Evolutionary conservation across 2,797 vertebrate species (phyloP).

Genomic region (Malurus leucopterus): DNA sequence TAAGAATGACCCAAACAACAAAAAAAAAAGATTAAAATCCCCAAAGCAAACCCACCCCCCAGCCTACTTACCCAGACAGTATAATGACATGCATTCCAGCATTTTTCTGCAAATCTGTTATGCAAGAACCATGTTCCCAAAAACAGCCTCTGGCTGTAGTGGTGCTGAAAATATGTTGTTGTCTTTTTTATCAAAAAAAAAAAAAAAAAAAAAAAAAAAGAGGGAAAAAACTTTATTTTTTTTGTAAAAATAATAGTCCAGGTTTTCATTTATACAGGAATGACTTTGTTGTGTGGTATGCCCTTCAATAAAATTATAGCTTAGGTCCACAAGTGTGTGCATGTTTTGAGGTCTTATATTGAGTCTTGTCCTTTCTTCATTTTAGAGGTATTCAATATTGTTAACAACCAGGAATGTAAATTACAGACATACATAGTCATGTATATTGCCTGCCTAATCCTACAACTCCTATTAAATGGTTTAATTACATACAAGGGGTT

Average conservation of each 20-base stretch:
- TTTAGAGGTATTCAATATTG: conserved; percentile 20
- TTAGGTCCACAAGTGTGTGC: conserved; percentile 23
- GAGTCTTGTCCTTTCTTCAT: conserved; percentile 32
- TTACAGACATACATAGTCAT: not conserved
- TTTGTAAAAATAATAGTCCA: conserved; percentile 58
- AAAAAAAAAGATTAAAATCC: not conserved
- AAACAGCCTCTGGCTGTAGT: conserved; percentile 40
- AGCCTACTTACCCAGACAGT: not conserved
- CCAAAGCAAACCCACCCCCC: not conserved
- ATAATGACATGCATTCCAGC: conserved; percentile 51
- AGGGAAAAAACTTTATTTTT: conserved; percentile 5
- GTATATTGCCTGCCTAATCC: conserved; percentile 32
- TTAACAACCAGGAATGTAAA: conserved; percentile 40
- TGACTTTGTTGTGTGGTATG: conserved; percentile 50
- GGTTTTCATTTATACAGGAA: conserved; percentile 62
- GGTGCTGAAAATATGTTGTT: conserved; percentile 40
- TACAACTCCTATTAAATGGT: conserved; percentile 24
- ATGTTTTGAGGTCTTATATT: conserved; percentile 34
- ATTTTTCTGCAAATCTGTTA: conserved; percentile 32
- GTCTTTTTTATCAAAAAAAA: conserved; percentile 32
- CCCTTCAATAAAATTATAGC: conserved; percentile 55
- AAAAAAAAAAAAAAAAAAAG: not conserved
- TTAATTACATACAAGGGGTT: conserved; percentile 42
- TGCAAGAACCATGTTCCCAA: not conserved
- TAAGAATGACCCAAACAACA: not conserved